Base-by-base conservation (phyloP, 92 coral and sea anemone genomes). In the Epizoanthus scotinus region DNA sequence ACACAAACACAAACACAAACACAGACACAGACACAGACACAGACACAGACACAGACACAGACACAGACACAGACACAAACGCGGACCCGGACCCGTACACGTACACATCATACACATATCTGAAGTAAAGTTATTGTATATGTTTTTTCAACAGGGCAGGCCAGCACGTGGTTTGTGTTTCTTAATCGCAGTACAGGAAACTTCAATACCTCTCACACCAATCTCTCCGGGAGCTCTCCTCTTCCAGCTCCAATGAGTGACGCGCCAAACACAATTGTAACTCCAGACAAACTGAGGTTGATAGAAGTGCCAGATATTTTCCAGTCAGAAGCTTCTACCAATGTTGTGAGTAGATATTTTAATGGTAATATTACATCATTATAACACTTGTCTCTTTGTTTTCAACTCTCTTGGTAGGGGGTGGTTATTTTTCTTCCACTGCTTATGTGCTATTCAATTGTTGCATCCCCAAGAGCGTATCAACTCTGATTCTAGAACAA, bases 221-320 rank as follows among this genome's bases (percentile, higher is more conserved):
- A 13, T 64, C 70, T 64, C 10, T 64, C 70, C 70, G 38, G 70
- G 70, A 64, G 42, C 19, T 21, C 68, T 34, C 55, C 53, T 13
- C 49, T 34, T 42, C 20, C 18, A 18, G 8, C 68, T 21, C 34
- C 56, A 47, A 47, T 9, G 26, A 47, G 21, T 18, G 50, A 55
- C 17, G 81, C 59, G 20, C 47, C 47, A 13, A 15, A 67, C 21
- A 2, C 31, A 28, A 25, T 36, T 31, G 50, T 1, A 2, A 71
- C 83, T 9, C 82, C 84, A 4, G 65, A 67, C 0, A 57, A 67
- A 13, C 71, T 86, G 78, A 86, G 72, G 47, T 55, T 74, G 52
- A 65, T 74, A 15, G 90, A 86, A 50, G 79, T 67, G 15, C 71
- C 86, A 0, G 34, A 66, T 2, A 18, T 86, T 25, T 86, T 86